Evolutionary conservation across 92 coral and sea anemone species (phyloP), one percentile per base, ranked within the genome.

Genomic region (Umimayanthus chanpuru): DNA sequence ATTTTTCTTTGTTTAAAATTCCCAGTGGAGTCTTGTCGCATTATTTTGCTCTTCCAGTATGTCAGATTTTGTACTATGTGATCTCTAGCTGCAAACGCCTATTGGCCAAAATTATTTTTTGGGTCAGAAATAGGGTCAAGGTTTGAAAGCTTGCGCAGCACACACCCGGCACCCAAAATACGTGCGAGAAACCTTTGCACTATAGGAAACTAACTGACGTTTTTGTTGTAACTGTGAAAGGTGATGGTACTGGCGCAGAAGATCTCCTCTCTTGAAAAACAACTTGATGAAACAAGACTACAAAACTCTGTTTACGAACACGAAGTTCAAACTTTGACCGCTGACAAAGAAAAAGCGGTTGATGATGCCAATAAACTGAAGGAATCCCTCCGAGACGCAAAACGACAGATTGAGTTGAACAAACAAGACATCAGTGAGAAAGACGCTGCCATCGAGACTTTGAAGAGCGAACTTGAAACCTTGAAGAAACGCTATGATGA

Each of bases 261-360:
- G 89, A 82, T 93, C 55, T 92, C 85, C 10, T 91, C 93, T 78
- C 92, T 97, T 25, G 98, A 95, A 81, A 95, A 93, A 29, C 96
- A 97, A 77, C 92, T 92, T 39, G 94, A 96, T 81, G 92, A 90
- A 28, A 87, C 87, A 36, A 90, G 81, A 44, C 94, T 93, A 83
- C 98, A 97, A 84, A 94, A 90, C 73, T 72, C 96, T 61, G 94
- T 92, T 36, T 76, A 94, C 65, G 95, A 92, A 28, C 81, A 92
- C 21, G 97, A 93, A 49, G 87, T 90, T 20, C 93, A 94, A 78
- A 95, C 93, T 39, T 89, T 97, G 47, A 93, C 90, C 68, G 73
- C 89, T 43, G 88, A 90, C 53, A 90, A 94, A 88, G 93, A 93
- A 56, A 89, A 90, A 70, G 86, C 77, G 58, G 88, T 85, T 23